phyloP scores from a whole-genome alignment of 1,140 invertebrate genomes.

The Dendrolimus kikuchii region DNA sequence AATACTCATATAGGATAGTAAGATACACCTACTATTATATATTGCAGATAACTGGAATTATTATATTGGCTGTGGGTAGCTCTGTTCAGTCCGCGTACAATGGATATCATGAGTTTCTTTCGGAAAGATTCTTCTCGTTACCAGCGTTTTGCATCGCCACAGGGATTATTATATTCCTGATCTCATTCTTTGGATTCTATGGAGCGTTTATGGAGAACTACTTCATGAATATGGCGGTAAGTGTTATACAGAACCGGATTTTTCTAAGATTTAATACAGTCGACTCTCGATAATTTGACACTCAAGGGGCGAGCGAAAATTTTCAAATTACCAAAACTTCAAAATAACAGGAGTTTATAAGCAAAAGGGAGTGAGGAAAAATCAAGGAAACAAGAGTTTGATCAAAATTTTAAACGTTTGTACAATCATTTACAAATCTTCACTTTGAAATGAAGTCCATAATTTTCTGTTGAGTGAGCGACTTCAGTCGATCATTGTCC shows the following conservation, averaged over 20 bases:
- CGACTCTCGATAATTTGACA: too few species aligned
- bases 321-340: not conserved
- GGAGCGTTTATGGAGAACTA: slow-evolving; percentile 88
- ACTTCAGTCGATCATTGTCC: too few species aligned
- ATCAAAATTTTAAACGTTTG: too few species aligned
- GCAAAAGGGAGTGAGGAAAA: too few species aligned
- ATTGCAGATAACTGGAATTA: slow-evolving; percentile 80
- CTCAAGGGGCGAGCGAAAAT: slow-evolving; percentile 10
- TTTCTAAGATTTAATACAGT: too few species aligned
- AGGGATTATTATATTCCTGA: slow-evolving; percentile 85
- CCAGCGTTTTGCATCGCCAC: slow-evolving; percentile 86
- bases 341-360: not conserved
- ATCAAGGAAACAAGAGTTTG: too few species aligned
- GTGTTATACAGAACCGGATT: slow-evolving; percentile 14
- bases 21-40: slow-evolving; percentile 6
- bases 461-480: too few species aligned
- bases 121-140: slow-evolving; percentile 71
- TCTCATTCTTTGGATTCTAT: slow-evolving; percentile 91
- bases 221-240: slow-evolving; percentile 85
- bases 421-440: too few species aligned
- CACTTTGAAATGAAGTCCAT: too few species aligned
- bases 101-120: slow-evolving; percentile 78
- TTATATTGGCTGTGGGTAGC: slow-evolving; percentile 78
- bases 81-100: slow-evolving; percentile 77
- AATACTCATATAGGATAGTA: too few species aligned